phyloP scores from a whole-genome alignment of 2,888 invertebrate species.

The Penaeus monodon region DNA sequence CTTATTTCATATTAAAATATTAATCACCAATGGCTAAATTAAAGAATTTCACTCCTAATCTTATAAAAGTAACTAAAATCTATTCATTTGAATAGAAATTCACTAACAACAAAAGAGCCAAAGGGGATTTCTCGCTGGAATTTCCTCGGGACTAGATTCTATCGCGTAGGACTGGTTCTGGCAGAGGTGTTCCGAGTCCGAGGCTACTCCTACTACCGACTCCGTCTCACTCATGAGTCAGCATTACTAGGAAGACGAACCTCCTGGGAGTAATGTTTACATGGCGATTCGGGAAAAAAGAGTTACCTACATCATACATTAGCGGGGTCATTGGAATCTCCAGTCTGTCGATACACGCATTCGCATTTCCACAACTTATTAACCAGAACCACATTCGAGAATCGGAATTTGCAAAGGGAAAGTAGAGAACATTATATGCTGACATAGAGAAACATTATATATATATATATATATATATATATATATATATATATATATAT shows the following conservation, averaged over 20 bases:
- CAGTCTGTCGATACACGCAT: not conserved
- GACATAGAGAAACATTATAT: too few species aligned
- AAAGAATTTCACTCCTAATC: too few species aligned
- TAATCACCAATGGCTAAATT: not conserved
- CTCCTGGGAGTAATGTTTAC: not conserved
- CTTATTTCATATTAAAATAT: not conserved
- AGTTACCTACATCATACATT: not conserved
- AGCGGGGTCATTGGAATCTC: not conserved
- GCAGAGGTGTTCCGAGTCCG: not conserved
- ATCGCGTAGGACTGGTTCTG: not conserved
- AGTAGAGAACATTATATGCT: too few species aligned
- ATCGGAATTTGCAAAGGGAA: too few species aligned
- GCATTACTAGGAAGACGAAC: slow-evolving; percentile 8
- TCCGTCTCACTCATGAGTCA: slow-evolving; percentile 8
- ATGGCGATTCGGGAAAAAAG: slow-evolving; percentile 12
- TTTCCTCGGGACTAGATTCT: not conserved
- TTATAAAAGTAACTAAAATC: too few species aligned
- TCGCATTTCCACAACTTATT: not conserved
- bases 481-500: too few species aligned
- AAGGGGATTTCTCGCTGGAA: not conserved
- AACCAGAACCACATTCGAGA: too few species aligned
- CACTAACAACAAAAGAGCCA: too few species aligned
- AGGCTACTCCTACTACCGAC: slow-evolving; percentile 9
- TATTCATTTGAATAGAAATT: too few species aligned
- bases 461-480: not conserved